Evolutionary conservation across 23 tunicate genomes (phyloP), one percentile per base, ranked within the genome.

Genomic region (Halocynthia roretzi): DNA sequence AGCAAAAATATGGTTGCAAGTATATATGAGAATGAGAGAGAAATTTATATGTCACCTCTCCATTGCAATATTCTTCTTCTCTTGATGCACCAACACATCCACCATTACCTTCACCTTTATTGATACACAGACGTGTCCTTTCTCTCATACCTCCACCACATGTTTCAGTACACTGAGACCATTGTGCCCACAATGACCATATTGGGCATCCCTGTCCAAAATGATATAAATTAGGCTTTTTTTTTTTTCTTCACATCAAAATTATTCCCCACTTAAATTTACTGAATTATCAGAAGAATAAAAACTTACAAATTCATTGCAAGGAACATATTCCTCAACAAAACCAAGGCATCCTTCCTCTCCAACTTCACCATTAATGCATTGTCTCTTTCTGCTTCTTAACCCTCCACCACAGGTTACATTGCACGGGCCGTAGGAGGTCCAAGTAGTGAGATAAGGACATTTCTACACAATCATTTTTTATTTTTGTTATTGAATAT

Each of bases 121-220:
- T 88, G 68, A 80, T 71, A 70, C 96, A 86, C 53, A 72, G 20
- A 72, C 97, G 77, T 31, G 12, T 6, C 18, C 55, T 61, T 7
- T 81, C 67, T 19, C 82, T 50, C 40, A 65, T 12, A 14, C 91
- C 97, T 21, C 91, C 97, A 51, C 84, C 91, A 62, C 97, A 91
- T 10, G 97, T 81, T 7, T 15, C 67, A 9, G 76, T 62, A 60
- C 97, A 91, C 53, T 61, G 81, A 31, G 80, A 51, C 84, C 87
- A 85, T 31, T 49, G 53, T 20, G 80, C 65, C 91, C 91, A 91
- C 21, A 23, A 63, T 8, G 86, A 58, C 86, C 90, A 91, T 58
- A 12, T 52, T 21, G 97, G 74, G 61, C 97, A 91, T 23, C 18
- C 79, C 93, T 87, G 80, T 76, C 18, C 8, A 18, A 19, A 31